Conservation (phyloP, 2,888 invertebrate genomes). For the Epiblema foenella region DNA sequence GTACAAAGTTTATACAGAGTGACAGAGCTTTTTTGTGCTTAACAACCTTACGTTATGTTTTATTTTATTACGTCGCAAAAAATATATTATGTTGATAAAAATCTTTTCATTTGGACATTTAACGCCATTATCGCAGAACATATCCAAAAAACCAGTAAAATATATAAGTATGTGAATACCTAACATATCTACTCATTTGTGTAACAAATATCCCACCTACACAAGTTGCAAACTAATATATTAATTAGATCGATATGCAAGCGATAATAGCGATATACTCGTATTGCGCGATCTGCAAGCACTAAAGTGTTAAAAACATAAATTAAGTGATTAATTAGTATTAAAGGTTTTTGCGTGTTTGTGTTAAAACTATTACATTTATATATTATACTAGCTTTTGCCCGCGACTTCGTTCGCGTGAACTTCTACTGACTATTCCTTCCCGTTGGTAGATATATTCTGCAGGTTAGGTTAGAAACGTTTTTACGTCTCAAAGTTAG, state of each 20-base stretch:
- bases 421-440: too few species aligned
- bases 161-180: not conserved
- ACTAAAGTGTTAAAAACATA: not conserved
- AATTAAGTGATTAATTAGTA: not conserved
- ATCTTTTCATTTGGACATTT: not conserved
- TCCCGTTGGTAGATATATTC: too few species aligned
- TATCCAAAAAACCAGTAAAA: not conserved
- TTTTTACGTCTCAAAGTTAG: too few species aligned
- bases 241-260: not conserved
- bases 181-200: not conserved
- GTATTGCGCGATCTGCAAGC: not conserved
- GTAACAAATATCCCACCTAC: not conserved
- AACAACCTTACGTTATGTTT: too few species aligned
- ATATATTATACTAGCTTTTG: not conserved
- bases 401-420: too few species aligned
- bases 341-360: not conserved
- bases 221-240: not conserved
- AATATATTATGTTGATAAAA: not conserved
- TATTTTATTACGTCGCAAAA: not conserved
- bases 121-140: not conserved
- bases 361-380: not conserved
- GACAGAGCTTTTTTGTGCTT: too few species aligned
- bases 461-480: too few species aligned
- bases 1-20: too few species aligned
- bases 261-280: not conserved